Conservation (phyloP, 1,140 invertebrate species). For the Scylla paramamosain region DNA sequence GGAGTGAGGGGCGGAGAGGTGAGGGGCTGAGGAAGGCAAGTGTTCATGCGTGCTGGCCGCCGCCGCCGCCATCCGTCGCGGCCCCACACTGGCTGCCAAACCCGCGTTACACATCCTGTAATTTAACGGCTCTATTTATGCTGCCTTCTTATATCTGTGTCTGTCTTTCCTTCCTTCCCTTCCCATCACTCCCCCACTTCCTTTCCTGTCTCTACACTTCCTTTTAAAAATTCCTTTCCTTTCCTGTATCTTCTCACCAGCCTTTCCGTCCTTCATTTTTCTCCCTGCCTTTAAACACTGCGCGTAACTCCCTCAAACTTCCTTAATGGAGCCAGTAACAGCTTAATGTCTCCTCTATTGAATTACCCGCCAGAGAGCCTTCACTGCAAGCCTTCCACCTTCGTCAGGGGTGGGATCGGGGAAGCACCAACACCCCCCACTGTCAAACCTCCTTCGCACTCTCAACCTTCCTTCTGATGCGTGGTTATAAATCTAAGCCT, state of each 20-base stretch:
- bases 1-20: background rate
- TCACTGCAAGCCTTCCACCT: no score
- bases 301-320: background rate
- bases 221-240: background rate
- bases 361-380: no score
- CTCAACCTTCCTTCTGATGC: no score
- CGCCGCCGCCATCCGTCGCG: background rate
- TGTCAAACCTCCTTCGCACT: no score
- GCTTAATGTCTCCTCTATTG: no score
- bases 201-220: background rate
- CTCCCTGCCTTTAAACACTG: background rate
- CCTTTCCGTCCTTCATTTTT: background rate
- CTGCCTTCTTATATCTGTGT: background rate
- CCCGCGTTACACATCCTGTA: constrained; percentile 41
- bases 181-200: background rate
- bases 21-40: background rate
- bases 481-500: no score
- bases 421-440: no score
- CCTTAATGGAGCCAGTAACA: no score
- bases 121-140: background rate
- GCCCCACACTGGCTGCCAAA: background rate
- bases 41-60: background rate
- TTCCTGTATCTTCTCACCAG: background rate
- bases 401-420: no score
- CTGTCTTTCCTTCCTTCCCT: background rate